Conservation (phyloP, 1,140 invertebrate species). For the Bombus soroeensis region DNA sequence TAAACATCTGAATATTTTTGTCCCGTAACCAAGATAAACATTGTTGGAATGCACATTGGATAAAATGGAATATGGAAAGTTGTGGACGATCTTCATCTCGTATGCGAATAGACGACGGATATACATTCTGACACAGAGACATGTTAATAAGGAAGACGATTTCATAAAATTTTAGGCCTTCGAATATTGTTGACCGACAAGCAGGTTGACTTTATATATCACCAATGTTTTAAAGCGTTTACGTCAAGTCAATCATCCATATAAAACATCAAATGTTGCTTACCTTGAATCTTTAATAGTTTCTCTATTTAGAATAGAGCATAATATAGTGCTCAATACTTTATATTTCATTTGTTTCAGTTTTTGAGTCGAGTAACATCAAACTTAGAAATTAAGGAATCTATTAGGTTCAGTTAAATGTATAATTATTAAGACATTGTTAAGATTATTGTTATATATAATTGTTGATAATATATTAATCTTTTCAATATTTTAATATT, state of each 20-base stretch:
- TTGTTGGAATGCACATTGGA: background rate
- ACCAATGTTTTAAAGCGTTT: too few relatives aligned
- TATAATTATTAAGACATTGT: background rate
- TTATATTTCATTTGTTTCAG: background rate
- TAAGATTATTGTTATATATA: too few relatives aligned
- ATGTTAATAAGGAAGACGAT: slow-evolving; percentile 10
- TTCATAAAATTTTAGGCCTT: background rate
- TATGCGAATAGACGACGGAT: background rate
- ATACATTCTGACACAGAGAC: background rate
- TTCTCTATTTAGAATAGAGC: too few relatives aligned
- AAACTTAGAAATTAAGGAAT: background rate
- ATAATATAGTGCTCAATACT: background rate
- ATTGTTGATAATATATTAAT: background rate
- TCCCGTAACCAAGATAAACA: background rate
- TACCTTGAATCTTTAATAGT: slow-evolving; percentile 5
- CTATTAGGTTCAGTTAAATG: background rate
- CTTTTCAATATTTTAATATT: background rate
- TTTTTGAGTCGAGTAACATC: background rate
- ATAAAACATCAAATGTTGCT: background rate
- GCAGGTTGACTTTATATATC: background rate
- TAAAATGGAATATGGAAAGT: background rate
- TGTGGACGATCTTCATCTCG: background rate
- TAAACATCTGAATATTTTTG: background rate
- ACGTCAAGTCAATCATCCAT: background rate
- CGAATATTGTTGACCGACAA: background rate